Conservation (phyloP, 2,113 vertebrate genomes). For the Anarhynchus alexandrinus region DNA sequence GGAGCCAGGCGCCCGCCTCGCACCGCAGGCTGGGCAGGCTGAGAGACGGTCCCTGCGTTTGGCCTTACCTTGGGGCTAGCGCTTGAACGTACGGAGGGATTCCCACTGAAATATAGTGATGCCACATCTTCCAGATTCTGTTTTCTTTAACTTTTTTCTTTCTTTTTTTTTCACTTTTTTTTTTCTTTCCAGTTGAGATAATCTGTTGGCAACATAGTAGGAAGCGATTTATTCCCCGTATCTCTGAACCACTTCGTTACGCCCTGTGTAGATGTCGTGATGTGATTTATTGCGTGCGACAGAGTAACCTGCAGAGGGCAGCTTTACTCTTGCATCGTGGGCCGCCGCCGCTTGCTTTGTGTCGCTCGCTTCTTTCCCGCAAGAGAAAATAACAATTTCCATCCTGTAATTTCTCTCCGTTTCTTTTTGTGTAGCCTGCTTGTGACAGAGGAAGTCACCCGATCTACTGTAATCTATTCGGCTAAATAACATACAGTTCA, state of each 20-base stretch:
- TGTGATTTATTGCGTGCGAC: neutral
- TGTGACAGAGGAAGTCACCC: neutral
- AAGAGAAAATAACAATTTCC: neutral
- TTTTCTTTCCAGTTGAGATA: rapidly evolving
- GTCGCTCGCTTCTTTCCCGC: neutral
- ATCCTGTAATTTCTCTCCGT: neutral
- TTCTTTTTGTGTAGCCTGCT: neutral
- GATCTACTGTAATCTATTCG: neutral
- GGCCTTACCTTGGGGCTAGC: neutral
- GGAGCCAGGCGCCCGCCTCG: neutral
- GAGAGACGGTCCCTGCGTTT: neutral
- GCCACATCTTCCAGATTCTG: neutral
- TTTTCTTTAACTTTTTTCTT: neutral
- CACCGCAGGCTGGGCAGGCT: neutral
- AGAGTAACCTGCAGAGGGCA: conserved; percentile 66
- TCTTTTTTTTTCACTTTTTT: neutral
- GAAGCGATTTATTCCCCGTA: rapidly evolving
- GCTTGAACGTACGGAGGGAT: neutral
- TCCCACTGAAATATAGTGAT: neutral
- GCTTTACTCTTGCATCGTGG: neutral
- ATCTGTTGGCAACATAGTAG: too few species aligned
- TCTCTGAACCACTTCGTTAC: rapidly evolving
- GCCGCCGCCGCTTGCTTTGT: neutral
- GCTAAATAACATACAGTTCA: neutral
- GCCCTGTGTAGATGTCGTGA: neutral